Conservation (phyloP, 2,113 vertebrate species). For the Athene cunicularia region DNA sequence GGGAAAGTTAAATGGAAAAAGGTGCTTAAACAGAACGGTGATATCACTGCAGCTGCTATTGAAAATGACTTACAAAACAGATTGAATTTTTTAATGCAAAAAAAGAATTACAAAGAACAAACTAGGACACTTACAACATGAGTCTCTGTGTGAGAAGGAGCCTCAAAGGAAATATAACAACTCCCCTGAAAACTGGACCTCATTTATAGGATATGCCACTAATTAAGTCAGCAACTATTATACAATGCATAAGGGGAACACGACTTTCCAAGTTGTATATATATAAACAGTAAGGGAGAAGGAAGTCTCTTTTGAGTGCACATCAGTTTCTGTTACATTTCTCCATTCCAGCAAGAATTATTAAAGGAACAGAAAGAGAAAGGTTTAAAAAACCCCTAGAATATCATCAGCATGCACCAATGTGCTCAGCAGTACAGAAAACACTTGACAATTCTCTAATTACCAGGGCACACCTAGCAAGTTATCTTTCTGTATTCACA, state of each 20-base stretch:
- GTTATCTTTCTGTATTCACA: not conserved
- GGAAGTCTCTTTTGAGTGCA: not conserved
- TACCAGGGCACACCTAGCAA: not conserved
- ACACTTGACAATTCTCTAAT: not conserved
- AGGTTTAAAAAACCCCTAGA: not conserved
- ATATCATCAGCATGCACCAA: not conserved
- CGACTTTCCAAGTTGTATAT: not conserved
- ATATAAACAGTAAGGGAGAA: constrained; percentile 28
- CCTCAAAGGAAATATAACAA: not conserved
- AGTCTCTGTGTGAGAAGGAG: not conserved
- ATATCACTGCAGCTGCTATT: not conserved
- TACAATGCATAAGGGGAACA: not conserved
- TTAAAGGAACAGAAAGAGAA: not conserved
- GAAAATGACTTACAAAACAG: not conserved
- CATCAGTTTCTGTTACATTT: not conserved
- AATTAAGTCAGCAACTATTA: constrained; percentile 36
- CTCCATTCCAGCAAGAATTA: not conserved
- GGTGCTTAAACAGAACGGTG: not conserved
- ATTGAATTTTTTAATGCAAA: not conserved
- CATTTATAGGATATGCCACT: not conserved
- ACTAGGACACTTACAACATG: not conserved
- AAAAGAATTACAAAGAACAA: not conserved
- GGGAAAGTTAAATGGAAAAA: not conserved
- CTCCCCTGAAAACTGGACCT: not conserved
- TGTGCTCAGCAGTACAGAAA: not conserved